A percentile compares a stretch with the other conserved stretches of the same genome.
These are phyloP conservation scores for Saxicola maurus DNA, from an alignment of 2,797 vertebrate genomes.

Conservation along the genomic window DNA sequence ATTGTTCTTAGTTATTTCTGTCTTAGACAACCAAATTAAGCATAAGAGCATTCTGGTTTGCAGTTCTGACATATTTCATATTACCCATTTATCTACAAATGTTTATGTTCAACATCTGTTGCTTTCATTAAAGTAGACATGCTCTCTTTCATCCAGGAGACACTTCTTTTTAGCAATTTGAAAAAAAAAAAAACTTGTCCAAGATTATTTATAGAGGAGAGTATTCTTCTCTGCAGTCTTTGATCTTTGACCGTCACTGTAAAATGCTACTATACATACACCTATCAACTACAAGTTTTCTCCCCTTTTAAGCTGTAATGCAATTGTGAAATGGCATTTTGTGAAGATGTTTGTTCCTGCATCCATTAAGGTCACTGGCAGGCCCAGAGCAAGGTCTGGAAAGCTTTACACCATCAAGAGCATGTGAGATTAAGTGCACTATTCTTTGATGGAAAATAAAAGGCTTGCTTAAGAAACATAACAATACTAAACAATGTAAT, in stretches of 20 bases:
- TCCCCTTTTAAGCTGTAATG: background rate
- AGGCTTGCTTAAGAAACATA: background rate
- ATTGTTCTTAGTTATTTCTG: background rate
- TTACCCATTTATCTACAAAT: background rate
- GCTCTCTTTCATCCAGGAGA: background rate
- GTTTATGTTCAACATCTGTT: background rate
- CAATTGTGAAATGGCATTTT: background rate
- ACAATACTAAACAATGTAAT: background rate
- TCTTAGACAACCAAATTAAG: background rate
- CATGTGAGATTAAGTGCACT: background rate
- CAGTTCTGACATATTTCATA: background rate
- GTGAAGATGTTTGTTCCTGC: background rate
- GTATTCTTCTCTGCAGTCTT: background rate
- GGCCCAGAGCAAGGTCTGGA: background rate
- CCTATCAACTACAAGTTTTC: background rate
- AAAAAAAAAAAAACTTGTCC: background rate
- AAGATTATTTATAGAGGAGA: background rate
- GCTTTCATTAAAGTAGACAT: background rate
- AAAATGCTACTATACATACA: background rate
- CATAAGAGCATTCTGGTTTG: background rate
- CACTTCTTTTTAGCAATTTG: background rate
- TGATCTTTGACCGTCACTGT: background rate
- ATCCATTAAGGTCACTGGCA: background rate
- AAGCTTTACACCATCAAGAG: background rate
- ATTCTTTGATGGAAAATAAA: background rate